A percentile compares a stretch with the other conserved stretches of the same genome.
Evolutionary conservation across 2,113 vertebrate genomes (phyloP).

Genomic region (Corythornis vintsioides): DNA sequence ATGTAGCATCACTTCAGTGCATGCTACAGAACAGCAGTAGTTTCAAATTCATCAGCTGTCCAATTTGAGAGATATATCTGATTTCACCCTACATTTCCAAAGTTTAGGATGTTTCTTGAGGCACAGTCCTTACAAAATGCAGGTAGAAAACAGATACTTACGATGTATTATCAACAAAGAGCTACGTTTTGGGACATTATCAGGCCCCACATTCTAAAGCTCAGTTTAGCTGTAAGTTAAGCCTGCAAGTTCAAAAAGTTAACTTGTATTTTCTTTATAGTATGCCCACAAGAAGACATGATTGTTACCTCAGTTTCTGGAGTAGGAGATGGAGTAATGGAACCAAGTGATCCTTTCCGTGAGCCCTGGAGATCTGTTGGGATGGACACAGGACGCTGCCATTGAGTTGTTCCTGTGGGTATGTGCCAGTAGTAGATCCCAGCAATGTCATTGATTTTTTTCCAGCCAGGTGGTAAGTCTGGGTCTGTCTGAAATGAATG

Average conservation of each 20-base stretch:
- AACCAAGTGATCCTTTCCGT: constrained; percentile 86
- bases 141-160: background rate
- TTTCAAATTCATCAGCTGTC: constrained; percentile 16
- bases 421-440: constrained; percentile 96
- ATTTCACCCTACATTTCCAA: background rate
- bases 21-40: background rate
- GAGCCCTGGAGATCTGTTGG: constrained; percentile 76
- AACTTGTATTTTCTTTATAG: background rate
- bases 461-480: constrained; percentile 93
- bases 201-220: background rate
- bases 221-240: constrained; percentile 17
- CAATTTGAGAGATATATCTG: background rate
- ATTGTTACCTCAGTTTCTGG: constrained; percentile 89
- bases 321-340: constrained; percentile 90
- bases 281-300: background rate
- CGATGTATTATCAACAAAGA: background rate
- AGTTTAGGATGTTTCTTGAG: background rate
- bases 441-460: constrained; percentile 88
- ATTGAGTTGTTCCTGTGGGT: constrained; percentile 92
- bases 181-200: background rate
- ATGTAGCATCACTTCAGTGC: background rate
- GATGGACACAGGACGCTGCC: constrained; percentile 84
- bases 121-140: constrained; percentile 14
- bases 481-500: constrained; percentile 94
- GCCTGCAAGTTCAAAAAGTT: constrained; percentile 19